phyloP scores from a whole-genome alignment of 2,113 vertebrate genomes.

The Myanophis thanlyinensis region DNA sequence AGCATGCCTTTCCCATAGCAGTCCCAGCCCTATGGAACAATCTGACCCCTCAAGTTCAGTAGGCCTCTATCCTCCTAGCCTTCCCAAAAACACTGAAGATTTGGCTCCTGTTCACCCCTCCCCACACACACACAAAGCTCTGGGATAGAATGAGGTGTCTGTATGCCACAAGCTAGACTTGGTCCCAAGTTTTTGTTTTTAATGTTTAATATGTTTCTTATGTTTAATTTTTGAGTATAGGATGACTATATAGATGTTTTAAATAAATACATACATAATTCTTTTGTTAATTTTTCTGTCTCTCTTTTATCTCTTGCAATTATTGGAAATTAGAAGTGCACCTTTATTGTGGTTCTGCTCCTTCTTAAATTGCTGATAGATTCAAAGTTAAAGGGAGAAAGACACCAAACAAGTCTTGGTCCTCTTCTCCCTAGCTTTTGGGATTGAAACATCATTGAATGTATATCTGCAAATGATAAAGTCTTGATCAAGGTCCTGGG shows the following conservation, averaged over 20 bases:
- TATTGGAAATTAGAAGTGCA: not conserved
- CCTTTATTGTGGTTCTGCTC: not conserved
- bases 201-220: not conserved
- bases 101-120: no score
- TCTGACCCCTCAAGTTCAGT: not conserved
- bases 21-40: not conserved
- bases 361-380: not conserved
- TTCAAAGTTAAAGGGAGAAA: not conserved
- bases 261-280: not conserved
- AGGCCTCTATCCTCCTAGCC: not conserved
- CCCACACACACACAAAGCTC: no score
- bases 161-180: not conserved
- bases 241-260: not conserved
- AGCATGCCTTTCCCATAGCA: no score
- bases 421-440: not conserved
- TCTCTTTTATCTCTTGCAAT: not conserved
- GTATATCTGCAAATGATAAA: no score
- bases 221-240: not conserved
- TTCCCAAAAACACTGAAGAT: not conserved
- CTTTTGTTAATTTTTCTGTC: not conserved
- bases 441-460: not conserved
- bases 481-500: not conserved
- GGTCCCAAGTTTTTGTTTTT: not conserved
- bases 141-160: not conserved
- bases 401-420: not conserved